Conservation (phyloP, 2,797 vertebrate genomes). For the Phalanger gymnotis region DNA sequence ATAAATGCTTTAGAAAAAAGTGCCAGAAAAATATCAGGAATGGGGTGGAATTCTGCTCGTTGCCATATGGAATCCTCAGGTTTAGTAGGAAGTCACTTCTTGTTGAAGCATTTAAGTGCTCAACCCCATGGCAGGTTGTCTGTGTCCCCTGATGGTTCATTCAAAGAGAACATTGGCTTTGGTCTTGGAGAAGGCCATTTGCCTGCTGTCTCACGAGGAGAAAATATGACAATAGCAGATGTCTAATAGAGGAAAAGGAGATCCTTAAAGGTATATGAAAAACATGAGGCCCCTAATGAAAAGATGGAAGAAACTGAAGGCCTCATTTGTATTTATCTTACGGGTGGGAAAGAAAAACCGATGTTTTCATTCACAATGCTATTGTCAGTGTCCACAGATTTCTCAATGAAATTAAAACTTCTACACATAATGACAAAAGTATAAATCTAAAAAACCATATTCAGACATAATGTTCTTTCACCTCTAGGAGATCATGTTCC, state of each 20-base stretch:
- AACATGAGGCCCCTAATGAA: slow-evolving; percentile 23
- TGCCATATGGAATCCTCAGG: slow-evolving; percentile 14
- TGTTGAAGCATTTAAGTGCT: neutral
- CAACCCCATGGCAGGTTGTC: slow-evolving; percentile 5
- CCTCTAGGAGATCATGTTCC: slow-evolving; percentile 18
- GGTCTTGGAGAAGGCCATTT: neutral
- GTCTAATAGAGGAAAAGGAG: neutral
- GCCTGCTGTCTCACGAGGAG: slow-evolving; percentile 20
- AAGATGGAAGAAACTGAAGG: slow-evolving; percentile 4
- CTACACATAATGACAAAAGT: neutral
- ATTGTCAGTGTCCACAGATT: neutral
- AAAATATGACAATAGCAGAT: slow-evolving; percentile 3
- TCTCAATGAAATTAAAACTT: slow-evolving; percentile 37
- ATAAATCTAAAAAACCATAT: neutral
- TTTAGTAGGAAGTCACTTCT: neutral
- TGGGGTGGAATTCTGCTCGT: neutral
- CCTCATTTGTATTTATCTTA: slow-evolving; percentile 36
- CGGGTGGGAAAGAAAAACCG: slow-evolving; percentile 22
- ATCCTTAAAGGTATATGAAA: slow-evolving; percentile 21
- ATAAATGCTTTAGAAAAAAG: neutral
- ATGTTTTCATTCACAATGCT: slow-evolving; percentile 2
- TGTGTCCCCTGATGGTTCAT: slow-evolving; percentile 28
- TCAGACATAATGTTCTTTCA: slow-evolving; percentile 23
- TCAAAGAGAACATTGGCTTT: neutral
- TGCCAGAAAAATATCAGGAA: neutral